A percentile compares a stretch with the other conserved stretches of the same genome.
phyloP scores from a whole-genome alignment of 53 echinoderm and acorn worm species.

The Temnopleurus reevesii region DNA sequence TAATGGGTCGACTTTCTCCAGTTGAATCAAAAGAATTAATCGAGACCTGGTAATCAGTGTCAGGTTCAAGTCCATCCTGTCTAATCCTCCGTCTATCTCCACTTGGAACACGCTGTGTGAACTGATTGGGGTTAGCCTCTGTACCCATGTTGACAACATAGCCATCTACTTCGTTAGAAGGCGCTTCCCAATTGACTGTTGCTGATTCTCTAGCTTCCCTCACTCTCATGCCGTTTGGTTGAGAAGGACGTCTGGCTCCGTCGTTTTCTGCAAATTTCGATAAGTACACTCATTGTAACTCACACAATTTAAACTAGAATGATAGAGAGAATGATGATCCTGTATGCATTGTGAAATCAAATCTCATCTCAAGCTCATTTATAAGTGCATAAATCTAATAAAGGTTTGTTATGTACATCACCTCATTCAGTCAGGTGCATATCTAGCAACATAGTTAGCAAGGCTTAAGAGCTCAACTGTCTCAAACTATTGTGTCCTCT shows the following conservation, averaged over 20 bases:
- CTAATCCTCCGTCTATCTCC: background rate
- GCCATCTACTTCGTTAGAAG: slow-evolving; percentile 8
- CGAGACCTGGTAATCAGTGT: background rate
- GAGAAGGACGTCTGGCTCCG: background rate
- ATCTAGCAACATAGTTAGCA: too few species aligned
- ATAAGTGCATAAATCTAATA: too few species aligned
- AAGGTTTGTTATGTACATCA: too few species aligned
- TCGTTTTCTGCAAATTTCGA: background rate
- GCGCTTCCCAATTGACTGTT: slow-evolving; percentile 4
- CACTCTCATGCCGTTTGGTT: background rate
- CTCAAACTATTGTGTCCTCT: too few species aligned
- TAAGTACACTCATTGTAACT: too few species aligned
- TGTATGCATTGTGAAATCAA: too few species aligned
- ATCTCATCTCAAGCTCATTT: too few species aligned
- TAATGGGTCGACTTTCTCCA: slow-evolving; percentile 35
- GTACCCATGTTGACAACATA: slow-evolving; percentile 21
- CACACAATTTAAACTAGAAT: too few species aligned
- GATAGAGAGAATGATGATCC: too few species aligned
- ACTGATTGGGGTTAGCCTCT: slow-evolving; percentile 5
- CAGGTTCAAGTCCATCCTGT: slow-evolving; percentile 3
- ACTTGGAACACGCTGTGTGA: slow-evolving; percentile 1
- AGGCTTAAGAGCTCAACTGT: too few species aligned
- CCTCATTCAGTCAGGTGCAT: too few species aligned
- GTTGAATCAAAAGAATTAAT: background rate
- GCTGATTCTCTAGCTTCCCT: background rate